These are phyloP conservation scores for Chromoteleia sp. DNA, from an alignment of 2,888 invertebrate species.

Conservation along the genomic window DNA sequence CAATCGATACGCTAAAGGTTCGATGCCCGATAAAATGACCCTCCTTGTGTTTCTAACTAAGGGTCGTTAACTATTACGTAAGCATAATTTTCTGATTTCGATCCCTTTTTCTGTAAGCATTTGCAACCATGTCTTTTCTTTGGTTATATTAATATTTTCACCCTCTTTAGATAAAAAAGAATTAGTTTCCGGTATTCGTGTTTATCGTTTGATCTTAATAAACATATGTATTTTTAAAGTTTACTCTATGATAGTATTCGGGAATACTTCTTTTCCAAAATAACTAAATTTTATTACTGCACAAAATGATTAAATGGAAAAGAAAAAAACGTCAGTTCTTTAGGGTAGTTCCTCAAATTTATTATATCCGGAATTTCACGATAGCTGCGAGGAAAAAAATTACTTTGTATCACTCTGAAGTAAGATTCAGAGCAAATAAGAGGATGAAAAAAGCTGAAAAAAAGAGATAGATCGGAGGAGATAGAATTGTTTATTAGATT, in stretches of 20 bases:
- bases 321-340: constrained; percentile 1
- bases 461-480: constrained; percentile 50
- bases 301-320: not conserved
- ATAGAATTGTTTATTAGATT: constrained; percentile 64
- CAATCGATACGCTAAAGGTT: constrained; percentile 52
- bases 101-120: constrained; percentile 42
- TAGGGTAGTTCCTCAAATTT: constrained; percentile 38
- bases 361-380: constrained; percentile 43
- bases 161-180: constrained; percentile 33
- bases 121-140: constrained; percentile 31
- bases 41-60: constrained; percentile 17
- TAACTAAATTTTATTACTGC: constrained; percentile 13
- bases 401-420: constrained; percentile 50
- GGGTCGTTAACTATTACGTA: constrained; percentile 46
- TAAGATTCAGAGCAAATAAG: constrained; percentile 57
- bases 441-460: constrained; percentile 37
- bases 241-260: not conserved
- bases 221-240: constrained; percentile 19
- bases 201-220: constrained; percentile 40
- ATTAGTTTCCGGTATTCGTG: constrained; percentile 31
- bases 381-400: constrained; percentile 35
- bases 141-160: constrained; percentile 29
- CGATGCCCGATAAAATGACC: constrained; percentile 46
- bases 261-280: not conserved
- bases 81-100: constrained; percentile 54